These are phyloP conservation scores for Eurois occulta DNA, from an alignment of 2,888 invertebrate species.

Conservation along the genomic window DNA sequence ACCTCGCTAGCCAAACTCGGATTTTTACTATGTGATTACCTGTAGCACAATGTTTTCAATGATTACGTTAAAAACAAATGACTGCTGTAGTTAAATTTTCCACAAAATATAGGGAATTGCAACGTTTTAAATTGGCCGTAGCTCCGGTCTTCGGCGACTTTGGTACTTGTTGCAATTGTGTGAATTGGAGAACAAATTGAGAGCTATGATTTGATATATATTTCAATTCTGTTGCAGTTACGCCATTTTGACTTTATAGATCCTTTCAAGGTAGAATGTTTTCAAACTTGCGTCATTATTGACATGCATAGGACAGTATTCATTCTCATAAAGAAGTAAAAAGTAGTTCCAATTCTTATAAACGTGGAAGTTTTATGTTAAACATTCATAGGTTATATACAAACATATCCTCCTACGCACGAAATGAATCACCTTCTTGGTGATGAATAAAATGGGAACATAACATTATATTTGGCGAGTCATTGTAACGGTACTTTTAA, in stretches of 20 bases:
- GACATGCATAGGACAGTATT: conserved; percentile 1
- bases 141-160: neutral
- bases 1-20: neutral
- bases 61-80: neutral
- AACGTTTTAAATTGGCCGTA: neutral
- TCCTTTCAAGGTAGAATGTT: conserved; percentile 1
- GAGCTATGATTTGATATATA: neutral
- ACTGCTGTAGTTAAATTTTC: neutral
- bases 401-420: conserved; percentile 68
- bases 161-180: neutral
- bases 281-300: neutral
- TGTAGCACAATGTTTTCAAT: neutral
- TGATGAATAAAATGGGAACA: conserved; percentile 67
- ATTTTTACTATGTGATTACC: neutral
- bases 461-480: conserved; percentile 68
- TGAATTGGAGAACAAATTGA: neutral
- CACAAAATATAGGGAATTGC: neutral
- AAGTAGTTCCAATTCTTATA: conserved; percentile 26
- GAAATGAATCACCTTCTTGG: conserved; percentile 70
- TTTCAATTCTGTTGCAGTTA: neutral
- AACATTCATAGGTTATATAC: conserved; percentile 45
- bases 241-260: neutral
- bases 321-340: neutral
- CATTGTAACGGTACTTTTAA: conserved; percentile 66
- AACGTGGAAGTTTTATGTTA: conserved; percentile 47